Evolutionary conservation across 1,140 invertebrate species (phyloP).

Genomic region (Trichonephila clavata): DNA sequence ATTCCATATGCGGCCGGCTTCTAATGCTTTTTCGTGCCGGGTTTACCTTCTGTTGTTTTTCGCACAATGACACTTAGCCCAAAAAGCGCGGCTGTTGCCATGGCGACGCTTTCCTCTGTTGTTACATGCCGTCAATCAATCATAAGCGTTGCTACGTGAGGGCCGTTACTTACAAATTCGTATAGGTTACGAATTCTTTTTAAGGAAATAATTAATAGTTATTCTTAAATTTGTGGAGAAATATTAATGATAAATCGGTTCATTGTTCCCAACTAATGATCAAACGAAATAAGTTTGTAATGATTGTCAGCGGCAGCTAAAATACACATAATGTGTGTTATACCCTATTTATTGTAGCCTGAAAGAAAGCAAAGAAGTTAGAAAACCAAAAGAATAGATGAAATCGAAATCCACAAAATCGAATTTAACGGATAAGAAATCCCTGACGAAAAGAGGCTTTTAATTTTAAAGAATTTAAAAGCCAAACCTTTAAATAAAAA

Average conservation of each 20-base stretch:
- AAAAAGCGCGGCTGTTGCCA: conserved; percentile 59
- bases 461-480: too few species aligned
- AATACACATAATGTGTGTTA: too few species aligned
- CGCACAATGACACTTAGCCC: conserved; percentile 61
- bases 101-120: conserved; percentile 62
- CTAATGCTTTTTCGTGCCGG: conserved; percentile 39
- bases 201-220: conserved; percentile 61
- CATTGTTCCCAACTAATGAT: neutral
- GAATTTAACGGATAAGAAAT: too few species aligned
- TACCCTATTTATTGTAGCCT: too few species aligned
- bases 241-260: conserved; percentile 31
- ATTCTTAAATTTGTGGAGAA: neutral
- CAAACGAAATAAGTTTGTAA: neutral
- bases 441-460: too few species aligned
- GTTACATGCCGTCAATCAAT: conserved; percentile 64
- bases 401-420: too few species aligned
- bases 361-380: too few species aligned
- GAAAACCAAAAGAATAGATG: too few species aligned
- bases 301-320: too few species aligned
- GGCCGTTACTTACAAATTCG: conserved; percentile 58
- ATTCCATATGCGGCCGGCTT: neutral
- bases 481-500: too few species aligned
- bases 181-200: conserved; percentile 50
- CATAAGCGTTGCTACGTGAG: conserved; percentile 60
- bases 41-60: conserved; percentile 57